phyloP scores from a whole-genome alignment of 2,113 vertebrate genomes.

The Alectura lathami region DNA sequence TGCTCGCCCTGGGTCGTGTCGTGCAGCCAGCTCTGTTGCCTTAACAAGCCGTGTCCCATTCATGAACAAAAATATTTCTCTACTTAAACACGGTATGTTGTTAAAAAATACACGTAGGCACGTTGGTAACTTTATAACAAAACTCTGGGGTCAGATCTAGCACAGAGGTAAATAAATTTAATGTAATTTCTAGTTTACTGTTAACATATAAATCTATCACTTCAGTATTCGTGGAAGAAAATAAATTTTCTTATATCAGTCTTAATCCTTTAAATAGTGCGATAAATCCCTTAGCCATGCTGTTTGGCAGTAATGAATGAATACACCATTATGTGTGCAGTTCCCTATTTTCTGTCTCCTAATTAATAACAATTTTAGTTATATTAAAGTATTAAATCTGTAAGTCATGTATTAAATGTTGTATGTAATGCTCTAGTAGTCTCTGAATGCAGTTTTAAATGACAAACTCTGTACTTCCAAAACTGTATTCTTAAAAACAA shows the following conservation, averaged over 20 bases:
- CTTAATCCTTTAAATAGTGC: not conserved
- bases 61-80: not conserved
- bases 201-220: not conserved
- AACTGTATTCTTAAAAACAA: not conserved
- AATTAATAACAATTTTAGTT: not conserved
- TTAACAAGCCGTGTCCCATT: not conserved
- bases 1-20: not conserved
- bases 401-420: not conserved
- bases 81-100: not conserved
- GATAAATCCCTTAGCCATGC: not conserved
- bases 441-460: constrained; percentile 18
- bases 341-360: not conserved
- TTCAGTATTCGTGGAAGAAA: not conserved
- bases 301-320: not conserved
- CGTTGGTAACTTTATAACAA: not conserved
- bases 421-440: not conserved
- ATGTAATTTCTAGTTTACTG: not conserved
- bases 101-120: not conserved
- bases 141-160: not conserved
- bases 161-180: not conserved
- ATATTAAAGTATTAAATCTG: not conserved
- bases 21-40: not conserved
- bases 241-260: not conserved
- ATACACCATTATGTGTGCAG: not conserved
- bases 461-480: not conserved